Evolutionary conservation across 2,113 vertebrate genomes (phyloP), one percentile per base, ranked within the genome.

Genomic region (Ovibos moschatus): DNA sequence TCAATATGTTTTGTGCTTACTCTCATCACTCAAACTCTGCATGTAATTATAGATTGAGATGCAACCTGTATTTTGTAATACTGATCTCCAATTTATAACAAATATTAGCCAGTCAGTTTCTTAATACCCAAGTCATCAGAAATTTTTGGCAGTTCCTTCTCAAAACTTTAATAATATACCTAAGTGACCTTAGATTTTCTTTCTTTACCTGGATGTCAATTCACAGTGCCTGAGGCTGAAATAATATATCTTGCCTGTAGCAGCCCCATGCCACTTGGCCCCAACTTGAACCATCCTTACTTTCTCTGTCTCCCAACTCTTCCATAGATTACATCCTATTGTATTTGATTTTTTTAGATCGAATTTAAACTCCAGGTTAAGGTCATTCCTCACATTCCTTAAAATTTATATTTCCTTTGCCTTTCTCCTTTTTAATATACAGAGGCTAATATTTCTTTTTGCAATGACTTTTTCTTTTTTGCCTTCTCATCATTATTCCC

Each of bases 151-250:
- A 83, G 3, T 30, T 95, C 4, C 19, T 87, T 87, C 30, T 89
- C 50, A 95, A 88, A 97, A 95, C 81, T 95, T 88, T 81, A 95
- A 57, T 50, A 84, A 87, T 76, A 91, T 51, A 62, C 67, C 30
- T 60, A 30, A 55, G 40, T 91, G 86, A 94, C 83, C 97, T 97
- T 60, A 74, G 58, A 71, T 55, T 91, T 81, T 92, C n/a, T 86
- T 67, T 76, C 50, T 62, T 88, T 60, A n/a, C 8, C 1, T n/a
- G 76, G 19, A 36, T 60, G 16, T 94, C 58, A 92, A 21, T 92
- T 88, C 23, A n/a, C 60, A 94, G 27, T 91, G 97, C 97, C 95
- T 89, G 2, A 76, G 64, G 95, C 89, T 86, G 33, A 89, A 86
- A 86, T 88, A 82, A 40, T 90, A 89, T 45, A 71, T 84, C 10